A percentile compares a stretch with the other conserved stretches of the same genome.
These are phyloP conservation scores for Onychomys arenicola DNA, from an alignment of 2,797 vertebrate genomes.

Conservation along the genomic window DNA sequence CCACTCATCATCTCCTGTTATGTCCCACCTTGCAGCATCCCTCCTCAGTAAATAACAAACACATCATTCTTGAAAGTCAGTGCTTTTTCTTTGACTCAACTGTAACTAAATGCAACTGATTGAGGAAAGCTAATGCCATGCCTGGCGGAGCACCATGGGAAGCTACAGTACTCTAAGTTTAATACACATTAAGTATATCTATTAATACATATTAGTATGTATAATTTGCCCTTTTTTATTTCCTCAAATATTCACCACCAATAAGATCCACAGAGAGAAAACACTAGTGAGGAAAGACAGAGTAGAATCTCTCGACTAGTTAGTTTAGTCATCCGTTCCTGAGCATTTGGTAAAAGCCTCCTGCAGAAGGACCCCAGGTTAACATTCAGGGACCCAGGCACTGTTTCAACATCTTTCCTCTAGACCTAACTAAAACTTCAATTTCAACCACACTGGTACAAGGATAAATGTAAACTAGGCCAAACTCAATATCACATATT, in stretches of 20 bases:
- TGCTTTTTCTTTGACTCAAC: slow-evolving; percentile 1
- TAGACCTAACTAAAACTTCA: slow-evolving; percentile 1
- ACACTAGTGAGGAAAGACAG: background rate
- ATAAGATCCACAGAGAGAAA: background rate
- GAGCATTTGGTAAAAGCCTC: background rate
- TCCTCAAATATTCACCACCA: slow-evolving; percentile 3
- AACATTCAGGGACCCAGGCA: background rate
- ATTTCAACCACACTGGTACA: background rate
- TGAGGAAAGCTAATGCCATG: background rate
- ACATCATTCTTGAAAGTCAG: background rate
- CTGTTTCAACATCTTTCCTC: background rate
- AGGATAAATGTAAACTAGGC: background rate
- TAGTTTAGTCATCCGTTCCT: background rate
- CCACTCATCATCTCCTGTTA: background rate
- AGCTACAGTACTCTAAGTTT: background rate
- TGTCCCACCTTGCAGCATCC: background rate
- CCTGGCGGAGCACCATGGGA: background rate
- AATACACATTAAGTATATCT: too few species aligned
- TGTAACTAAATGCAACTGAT: slow-evolving; percentile 5
- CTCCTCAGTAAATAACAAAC: background rate
- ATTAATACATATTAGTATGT: background rate
- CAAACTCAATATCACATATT: background rate
- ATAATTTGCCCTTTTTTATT: background rate
- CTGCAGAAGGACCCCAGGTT: background rate
- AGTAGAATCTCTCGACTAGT: background rate